These are phyloP conservation scores for Liopterus haemorrhoidalis DNA, from an alignment of 2,888 invertebrate genomes.

Conservation along the genomic window DNA sequence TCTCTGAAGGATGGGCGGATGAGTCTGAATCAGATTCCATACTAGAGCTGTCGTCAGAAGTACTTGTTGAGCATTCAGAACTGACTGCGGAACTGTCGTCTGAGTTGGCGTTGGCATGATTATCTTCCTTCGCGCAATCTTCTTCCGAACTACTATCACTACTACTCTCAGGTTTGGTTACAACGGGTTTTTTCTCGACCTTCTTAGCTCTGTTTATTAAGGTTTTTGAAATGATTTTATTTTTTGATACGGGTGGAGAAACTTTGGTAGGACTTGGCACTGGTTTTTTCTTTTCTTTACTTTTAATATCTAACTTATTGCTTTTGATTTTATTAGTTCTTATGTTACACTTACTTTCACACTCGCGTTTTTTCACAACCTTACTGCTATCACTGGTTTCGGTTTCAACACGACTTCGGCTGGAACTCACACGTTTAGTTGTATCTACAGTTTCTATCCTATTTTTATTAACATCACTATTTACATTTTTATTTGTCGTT, in stretches of 20 bases:
- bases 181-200: too few species aligned
- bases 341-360: slow-evolving; percentile 27
- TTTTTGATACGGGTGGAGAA: too few species aligned
- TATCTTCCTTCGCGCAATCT: slow-evolving; percentile 39
- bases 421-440: neutral
- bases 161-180: slow-evolving; percentile 9
- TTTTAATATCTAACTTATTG: slow-evolving; percentile 16
- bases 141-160: slow-evolving; percentile 40
- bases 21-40: slow-evolving; percentile 35
- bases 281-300: slow-evolving; percentile 4
- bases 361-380: slow-evolving; percentile 21
- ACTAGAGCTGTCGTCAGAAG: slow-evolving; percentile 31
- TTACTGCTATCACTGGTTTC: slow-evolving; percentile 11
- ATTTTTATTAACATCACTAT: neutral
- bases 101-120: slow-evolving; percentile 30
- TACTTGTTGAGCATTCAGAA: slow-evolving; percentile 29
- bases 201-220: too few species aligned
- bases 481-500: neutral
- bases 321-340: slow-evolving; percentile 30
- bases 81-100: slow-evolving; percentile 34
- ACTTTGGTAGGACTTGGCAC: neutral
- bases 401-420: slow-evolving; percentile 9
- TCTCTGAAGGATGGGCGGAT: slow-evolving; percentile 37
- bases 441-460: neutral
- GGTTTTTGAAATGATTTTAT: too few species aligned